Base-by-base conservation (phyloP, 2,797 vertebrate genomes). In the Poecilia gillii region DNA sequence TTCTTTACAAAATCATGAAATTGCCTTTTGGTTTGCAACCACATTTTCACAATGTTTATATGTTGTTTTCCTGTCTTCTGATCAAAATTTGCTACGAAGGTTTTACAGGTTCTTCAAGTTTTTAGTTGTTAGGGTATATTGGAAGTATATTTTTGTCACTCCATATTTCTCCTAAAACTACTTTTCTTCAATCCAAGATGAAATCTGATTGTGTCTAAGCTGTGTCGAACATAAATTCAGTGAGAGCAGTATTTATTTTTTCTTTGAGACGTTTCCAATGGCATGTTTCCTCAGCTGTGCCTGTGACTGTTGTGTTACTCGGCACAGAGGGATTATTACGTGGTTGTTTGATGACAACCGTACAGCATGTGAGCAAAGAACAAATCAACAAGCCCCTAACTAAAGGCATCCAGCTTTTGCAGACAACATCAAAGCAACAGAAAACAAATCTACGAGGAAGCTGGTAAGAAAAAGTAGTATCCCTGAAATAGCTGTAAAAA, bases 121-220 rank as follows among this genome's bases (percentile, higher is more conserved):
- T 83, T 55, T 28, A 77, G 74, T 47, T 77, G 47, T 80, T 79
- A 33, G 33, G 33, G 33, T 2, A 33, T 33, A 33, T 33, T 14
- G 68, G 36, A 79, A 77, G 31, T 62, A 41, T 68, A 39, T 41
- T 68, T 39, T 68, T 39, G 36, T 41, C 36, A 4, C 20, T 41
- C 18, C 64, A 39, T 41, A 41, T 68, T 8, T 64, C 33, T 68
- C 53, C 49, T 45, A 78, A 84, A 85, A 73, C 76, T 77, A 86
- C 73, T 83, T 79, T 75, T 85, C 83, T 81, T 72, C 74, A 87
- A 78, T 86, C 73, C 79, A 77, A 83, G 81, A 81, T 64, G 49
- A 89, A 91, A 90, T 79, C 77, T 85, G 81, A 76, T 77, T 78
- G 77, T 85, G 77, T 84, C 81, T 28, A 47, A 88, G 87, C 82